A percentile compares a stretch with the other conserved stretches of the same genome.
phyloP scores from a whole-genome alignment of 2,113 vertebrate genomes.

The Gavia stellata region DNA sequence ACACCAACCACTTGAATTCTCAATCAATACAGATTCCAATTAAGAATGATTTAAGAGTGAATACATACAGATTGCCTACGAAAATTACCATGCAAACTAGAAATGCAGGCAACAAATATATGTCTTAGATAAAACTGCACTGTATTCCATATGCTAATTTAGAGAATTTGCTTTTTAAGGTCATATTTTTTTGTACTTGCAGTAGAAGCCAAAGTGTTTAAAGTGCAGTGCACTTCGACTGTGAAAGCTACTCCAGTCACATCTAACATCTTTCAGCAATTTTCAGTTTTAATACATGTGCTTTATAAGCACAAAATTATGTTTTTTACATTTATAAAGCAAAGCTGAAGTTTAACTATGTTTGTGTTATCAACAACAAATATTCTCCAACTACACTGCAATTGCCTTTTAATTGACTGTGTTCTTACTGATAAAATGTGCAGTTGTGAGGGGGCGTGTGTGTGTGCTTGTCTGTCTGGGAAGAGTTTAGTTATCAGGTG shows the following conservation, averaged over 20 bases:
- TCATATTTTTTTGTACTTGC: background rate
- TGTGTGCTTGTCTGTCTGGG: background rate
- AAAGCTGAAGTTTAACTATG: background rate
- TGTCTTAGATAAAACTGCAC: background rate
- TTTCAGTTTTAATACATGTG: background rate
- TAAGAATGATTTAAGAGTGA: background rate
- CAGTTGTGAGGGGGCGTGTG: background rate
- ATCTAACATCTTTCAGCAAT: background rate
- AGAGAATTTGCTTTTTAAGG: background rate
- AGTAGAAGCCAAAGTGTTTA: background rate
- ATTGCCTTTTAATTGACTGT: background rate
- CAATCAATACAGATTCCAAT: background rate
- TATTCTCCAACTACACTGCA: background rate
- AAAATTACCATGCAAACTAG: background rate
- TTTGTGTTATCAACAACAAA: background rate
- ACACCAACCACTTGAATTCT: background rate
- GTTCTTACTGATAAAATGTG: background rate
- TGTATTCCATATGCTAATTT: background rate
- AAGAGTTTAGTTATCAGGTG: background rate
- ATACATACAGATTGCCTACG: background rate
- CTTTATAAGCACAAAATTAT: background rate
- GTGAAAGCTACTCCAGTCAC: background rate
- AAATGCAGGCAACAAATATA: background rate
- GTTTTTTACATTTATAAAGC: background rate
- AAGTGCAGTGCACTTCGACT: background rate